phyloP scores from a whole-genome alignment of 2,113 vertebrate genomes.

The Okapia johnstoni region DNA sequence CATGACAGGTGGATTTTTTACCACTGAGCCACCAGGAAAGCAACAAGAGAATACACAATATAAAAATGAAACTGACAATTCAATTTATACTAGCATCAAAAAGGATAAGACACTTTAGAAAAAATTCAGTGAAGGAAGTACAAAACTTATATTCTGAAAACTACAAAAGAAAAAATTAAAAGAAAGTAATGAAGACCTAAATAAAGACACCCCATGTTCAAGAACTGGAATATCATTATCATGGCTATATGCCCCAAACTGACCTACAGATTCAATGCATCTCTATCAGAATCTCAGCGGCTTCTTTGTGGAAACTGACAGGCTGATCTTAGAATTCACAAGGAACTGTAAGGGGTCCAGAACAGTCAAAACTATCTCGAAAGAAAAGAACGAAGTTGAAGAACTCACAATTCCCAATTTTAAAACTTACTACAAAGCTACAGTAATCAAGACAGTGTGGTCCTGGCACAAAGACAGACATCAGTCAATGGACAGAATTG shows the following conservation, averaged over 20 bases:
- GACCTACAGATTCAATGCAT: background rate
- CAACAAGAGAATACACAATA: background rate
- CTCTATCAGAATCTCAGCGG: background rate
- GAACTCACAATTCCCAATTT: background rate
- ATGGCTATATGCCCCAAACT: background rate
- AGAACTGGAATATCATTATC: background rate
- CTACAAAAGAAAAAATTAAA: background rate
- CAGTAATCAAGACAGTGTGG: background rate
- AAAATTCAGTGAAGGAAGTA: background rate
- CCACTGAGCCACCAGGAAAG: background rate
- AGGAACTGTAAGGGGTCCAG: background rate
- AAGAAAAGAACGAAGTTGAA: background rate
- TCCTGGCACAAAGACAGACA: background rate
- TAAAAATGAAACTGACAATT: background rate
- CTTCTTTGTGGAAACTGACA: background rate
- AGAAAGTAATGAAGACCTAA: background rate
- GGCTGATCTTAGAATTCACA: background rate
- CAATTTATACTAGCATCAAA: background rate
- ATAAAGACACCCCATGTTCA: background rate
- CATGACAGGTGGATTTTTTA: background rate
- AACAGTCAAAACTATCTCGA: background rate
- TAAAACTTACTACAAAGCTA: background rate
- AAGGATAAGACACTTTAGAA: background rate
- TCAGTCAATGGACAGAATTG: background rate
- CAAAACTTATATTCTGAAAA: background rate